These are phyloP conservation scores for Protodeltote pygarga DNA, from an alignment of 2,888 invertebrate genomes.

Conservation along the genomic window DNA sequence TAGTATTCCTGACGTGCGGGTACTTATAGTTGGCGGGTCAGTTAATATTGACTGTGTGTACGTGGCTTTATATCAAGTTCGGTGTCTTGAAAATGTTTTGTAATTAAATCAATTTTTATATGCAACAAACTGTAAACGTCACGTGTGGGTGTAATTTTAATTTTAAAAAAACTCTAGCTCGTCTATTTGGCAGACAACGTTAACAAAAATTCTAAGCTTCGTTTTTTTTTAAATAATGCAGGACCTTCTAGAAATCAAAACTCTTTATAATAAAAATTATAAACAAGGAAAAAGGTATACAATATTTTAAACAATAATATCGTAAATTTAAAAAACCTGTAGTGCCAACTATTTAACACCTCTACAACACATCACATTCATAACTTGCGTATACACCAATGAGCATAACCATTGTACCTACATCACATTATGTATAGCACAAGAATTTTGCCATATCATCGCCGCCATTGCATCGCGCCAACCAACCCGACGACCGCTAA, in stretches of 20 bases:
- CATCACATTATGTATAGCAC: conserved; percentile 18
- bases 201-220: no score
- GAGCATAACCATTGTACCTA: conserved; percentile 17
- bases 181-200: no score
- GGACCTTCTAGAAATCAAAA: no score
- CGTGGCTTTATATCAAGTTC: conserved; percentile 37
- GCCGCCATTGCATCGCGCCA: conserved; percentile 65
- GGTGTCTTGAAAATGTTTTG: conserved; percentile 9
- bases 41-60: conserved; percentile 39
- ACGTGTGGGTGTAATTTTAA: neutral
- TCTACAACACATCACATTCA: conserved; percentile 17
- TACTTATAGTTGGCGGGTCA: conserved; percentile 43
- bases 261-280: no score
- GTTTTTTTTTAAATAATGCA: no score
- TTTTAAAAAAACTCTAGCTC: no score
- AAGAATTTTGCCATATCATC: conserved; percentile 65
- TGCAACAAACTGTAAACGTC: neutral
- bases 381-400: conserved; percentile 34
- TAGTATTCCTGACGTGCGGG: conserved; percentile 58
- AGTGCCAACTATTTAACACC: conserved; percentile 23
- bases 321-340: no score
- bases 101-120: conserved; percentile 6
- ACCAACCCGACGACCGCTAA: conserved; percentile 75
- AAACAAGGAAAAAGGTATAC: no score
- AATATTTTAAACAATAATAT: no score